Evolutionary conservation across 2,888 invertebrate genomes (phyloP), one percentile per base, ranked within the genome.

Genomic region (Proisotoma minuta): DNA sequence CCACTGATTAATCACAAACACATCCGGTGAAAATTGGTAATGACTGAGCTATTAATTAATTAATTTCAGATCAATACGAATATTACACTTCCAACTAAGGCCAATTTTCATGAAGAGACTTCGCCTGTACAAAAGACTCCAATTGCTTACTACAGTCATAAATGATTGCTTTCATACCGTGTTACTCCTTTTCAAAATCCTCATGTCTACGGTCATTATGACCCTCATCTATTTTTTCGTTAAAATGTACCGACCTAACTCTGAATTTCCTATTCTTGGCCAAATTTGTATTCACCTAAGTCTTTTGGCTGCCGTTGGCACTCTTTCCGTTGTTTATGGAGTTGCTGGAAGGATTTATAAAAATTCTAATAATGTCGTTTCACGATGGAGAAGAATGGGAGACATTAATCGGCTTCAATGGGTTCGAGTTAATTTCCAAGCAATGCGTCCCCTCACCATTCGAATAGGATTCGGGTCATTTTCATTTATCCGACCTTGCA

Each of bases 161-260:
- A 56, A 47, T 26, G 56, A 56, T 15, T 56, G 56, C 56, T 56
- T 56, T 20, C 56, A 56, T 24, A 47, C 47, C 4, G 43, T 47
- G 2, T 43, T 56, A 24, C 34, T 56, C 18, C n/a, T 56, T 40
- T 56, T 56, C 20, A 56, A 56, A 23, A 26, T 24, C 15, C 40
- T 56, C 2, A n/a, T 56, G 56, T 56, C 43, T 8, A 56, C 20
- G 3, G 56, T 56, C n/a, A 22, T 56, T n/a, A 56, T 56, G 56
- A 56, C 56, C 26, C 43, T 56, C 43, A 56, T 56, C 12, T 56
- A 43, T 18, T 56, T 56, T 26, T 47, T 56, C 18, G 43, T 47
- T n/a, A 56, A 56, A 22, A 40, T 56, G 43, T 29, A 39, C 27
- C 3, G 20, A 8, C 43, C 28, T 2, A 23, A 49, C 49, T 20